Base-by-base conservation (phyloP, 2,888 invertebrate species). In the Ophioninae sp. region DNA sequence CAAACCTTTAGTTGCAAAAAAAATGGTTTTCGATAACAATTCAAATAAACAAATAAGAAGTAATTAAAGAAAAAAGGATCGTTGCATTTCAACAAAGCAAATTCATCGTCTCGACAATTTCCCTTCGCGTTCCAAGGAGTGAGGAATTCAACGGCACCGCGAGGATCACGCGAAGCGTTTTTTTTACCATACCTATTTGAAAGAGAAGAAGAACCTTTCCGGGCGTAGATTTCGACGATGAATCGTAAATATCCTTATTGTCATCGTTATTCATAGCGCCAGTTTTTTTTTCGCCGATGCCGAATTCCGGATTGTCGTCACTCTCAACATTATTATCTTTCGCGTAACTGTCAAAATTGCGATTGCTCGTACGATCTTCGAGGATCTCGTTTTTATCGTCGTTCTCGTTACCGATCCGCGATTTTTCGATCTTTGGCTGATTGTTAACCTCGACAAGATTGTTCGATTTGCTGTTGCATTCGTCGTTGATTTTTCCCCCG, bases 171-270 rank as follows among this genome's bases (percentile, higher is more conserved):
- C n/a, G 67, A n/a, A 21, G 70, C 39, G 59, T 81, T 76, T 70
- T 79, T 75, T 81, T 37, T 75, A 75, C 41, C 81, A 79, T 84
- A 84, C 84, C 81, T 81, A 81, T 81, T 81, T 81, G 67, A 68
- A 84, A 84, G 6, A 84, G 81, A 39, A 84, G 79, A 79, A 79
- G 72, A 64, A 84, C 81, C 75, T 83, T 83, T 82, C 86, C 83
- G 62, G 84, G 83, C 5, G 81, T 78, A 72, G 81, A 64, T 39
- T 75, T 77, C 41, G 81, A 68, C 17, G 86, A 83, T 85, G 83
- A 85, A 72, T 79, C 67, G 41, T 74, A 44, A 37, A 37, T 56
- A n/a, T 65, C 75, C 7, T 13, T 10, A 56, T 65, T 75, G 30
- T 39, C 75, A 68, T 30, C 37, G n/a, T 39, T 41, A 50, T 77